Conservation (phyloP, 2,888 invertebrate genomes). For the Drosophila stalkeri region DNA sequence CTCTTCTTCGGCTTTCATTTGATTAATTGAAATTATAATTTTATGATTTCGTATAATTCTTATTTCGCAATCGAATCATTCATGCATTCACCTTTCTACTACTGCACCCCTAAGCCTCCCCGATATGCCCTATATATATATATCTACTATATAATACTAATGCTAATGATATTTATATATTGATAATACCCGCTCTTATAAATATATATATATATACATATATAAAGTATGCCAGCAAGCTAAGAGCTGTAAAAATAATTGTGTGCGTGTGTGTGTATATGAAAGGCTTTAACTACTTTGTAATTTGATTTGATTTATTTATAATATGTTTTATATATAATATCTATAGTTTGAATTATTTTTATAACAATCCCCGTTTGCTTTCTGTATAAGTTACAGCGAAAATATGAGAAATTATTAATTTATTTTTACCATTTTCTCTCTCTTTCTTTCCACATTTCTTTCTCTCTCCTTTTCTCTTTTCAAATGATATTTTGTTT, state of each 20-base stretch:
- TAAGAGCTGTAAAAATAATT: conserved; percentile 47
- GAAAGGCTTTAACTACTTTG: conserved; percentile 1
- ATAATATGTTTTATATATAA: conserved; percentile 8
- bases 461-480: conserved; percentile 5
- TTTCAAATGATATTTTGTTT: conserved; percentile 59
- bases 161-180: conserved; percentile 31
- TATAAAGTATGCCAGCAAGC: conserved; percentile 35
- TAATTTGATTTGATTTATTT: conserved; percentile 1
- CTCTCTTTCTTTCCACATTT: conserved; percentile 19
- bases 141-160: conserved; percentile 21
- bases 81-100: conserved; percentile 62
- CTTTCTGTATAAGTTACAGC: conserved; percentile 7
- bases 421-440: conserved; percentile 58
- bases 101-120: conserved; percentile 31
- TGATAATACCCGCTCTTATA: conserved; percentile 36
- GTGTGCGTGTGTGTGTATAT: conserved; percentile 28
- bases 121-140: conserved; percentile 20
- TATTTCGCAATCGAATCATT: conserved; percentile 66
- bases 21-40: conserved; percentile 35
- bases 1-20: conserved; percentile 37
- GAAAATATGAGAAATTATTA: conserved; percentile 43
- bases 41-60: conserved; percentile 45
- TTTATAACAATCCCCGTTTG: conserved; percentile 4
- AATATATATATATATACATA: conserved; percentile 58
- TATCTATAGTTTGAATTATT: conserved; percentile 8